Base-by-base conservation (phyloP, 2,113 vertebrate genomes). In the Percopsis transmontana region DNA sequence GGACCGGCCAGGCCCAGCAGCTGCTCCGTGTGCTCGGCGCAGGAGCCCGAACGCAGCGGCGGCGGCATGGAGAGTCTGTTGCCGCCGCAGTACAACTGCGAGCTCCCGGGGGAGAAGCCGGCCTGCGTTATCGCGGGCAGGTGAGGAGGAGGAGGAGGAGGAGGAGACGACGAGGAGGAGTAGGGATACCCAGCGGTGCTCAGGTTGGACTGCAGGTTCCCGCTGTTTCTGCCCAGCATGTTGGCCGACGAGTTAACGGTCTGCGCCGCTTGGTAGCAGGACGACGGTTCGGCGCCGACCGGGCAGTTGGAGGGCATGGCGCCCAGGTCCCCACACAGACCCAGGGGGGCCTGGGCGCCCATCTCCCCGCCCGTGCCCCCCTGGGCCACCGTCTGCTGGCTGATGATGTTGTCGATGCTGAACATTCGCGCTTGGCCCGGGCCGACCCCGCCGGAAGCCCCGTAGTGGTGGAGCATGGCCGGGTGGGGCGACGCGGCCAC, bases 361-460 rank as follows among this genome's bases (percentile, higher is more conserved):
- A 95, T 75, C 15, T 95, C 93, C 0, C 79, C 74, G 0, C 80
- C 91, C 0, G 92, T 82, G 0, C 91, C 91, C 40, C 90, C 68
- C 40, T 94, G 94, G 83, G 91, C 88, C 52, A 83, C 85, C 50
- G 94, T 82, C 86, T 97, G 95, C 60, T 94, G 95, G 13, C 90
- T 95, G 67, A 96, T 95, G 79, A 97, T 91, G 83, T 96, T 94
- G 91, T 98, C 95, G 64, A 96, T 97, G 88, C 96, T 95, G 92
- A 99, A 98, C 94, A 97, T 96, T 76, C 96, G 87, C 21, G 89
- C 82, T 75, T 94, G 93, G 13, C 88, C 91, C 19, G 92, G 93
- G 10, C 82, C 76, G 70, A 89, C 83, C 65, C 87, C 91, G 8
- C 82, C 73, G 11, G 92, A 83, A 14, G 79, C 77, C 83, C 93